Conservation (phyloP, 2,888 invertebrate species). For the Celastrina argiolus region DNA sequence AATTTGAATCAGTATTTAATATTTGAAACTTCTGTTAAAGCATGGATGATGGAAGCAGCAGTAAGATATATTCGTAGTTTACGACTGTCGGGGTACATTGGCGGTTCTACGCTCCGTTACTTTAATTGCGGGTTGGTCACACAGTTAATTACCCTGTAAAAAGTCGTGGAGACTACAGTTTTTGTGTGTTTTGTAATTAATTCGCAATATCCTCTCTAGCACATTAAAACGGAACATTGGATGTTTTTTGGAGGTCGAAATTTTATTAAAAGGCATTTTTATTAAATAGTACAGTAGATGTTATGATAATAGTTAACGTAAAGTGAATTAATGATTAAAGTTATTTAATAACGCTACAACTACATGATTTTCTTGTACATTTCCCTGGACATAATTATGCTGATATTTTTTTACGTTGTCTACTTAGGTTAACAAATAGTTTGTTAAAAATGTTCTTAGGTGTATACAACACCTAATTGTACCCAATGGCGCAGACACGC, state of each 20-base stretch:
- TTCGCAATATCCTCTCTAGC: constrained; percentile 65
- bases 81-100: constrained; percentile 46
- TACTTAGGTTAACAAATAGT: no score
- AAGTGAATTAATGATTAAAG: no score
- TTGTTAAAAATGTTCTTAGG: no score
- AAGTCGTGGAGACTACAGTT: not conserved
- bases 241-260: constrained; percentile 30
- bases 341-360: no score
- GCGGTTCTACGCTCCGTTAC: constrained; percentile 61
- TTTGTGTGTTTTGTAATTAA: constrained; percentile 25
- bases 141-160: constrained; percentile 34
- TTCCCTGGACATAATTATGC: no score
- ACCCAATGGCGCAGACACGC: no score
- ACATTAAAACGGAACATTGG: constrained; percentile 57
- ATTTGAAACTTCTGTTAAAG: not conserved
- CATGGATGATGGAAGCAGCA: not conserved
- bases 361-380: no score
- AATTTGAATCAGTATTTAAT: no score
- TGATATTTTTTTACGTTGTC: no score
- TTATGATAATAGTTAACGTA: no score
- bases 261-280: not conserved
- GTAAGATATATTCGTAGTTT: not conserved
- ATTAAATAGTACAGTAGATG: not conserved
- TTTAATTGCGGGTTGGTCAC: constrained; percentile 70
- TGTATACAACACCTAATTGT: no score